Base-by-base conservation (phyloP, 1,140 invertebrate species). In the Ylistrum balloti region DNA sequence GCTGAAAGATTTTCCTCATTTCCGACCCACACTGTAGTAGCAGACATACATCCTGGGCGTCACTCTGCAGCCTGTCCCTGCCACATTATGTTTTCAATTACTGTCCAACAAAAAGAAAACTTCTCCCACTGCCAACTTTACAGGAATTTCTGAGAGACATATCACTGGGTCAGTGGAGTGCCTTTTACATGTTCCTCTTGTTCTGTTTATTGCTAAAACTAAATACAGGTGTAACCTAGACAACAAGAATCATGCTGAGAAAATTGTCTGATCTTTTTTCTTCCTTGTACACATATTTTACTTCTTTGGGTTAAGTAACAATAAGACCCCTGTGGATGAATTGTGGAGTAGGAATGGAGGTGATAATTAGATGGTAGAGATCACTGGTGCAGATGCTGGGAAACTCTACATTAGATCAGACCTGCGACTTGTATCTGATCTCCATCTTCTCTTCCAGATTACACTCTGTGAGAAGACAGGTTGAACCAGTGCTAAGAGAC, bases 401-500 rank as follows among this genome's bases (percentile, higher is more conserved):
- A 11, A 28, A n/a, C n/a, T 74, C n/a, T 74, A n/a, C 13, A 13
- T 5, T n/a, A 9, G 56, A 74, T 3, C 9, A 38, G 13, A 74
- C 13, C 22, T 28, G 22, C n/a, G 28, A n/a, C 35, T 38, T 38
- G 35, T 38, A 38, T 38, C 11, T 48, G 45, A 48, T 48, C 56
- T 74, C 9, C n/a, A 28, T 74, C 41, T 45, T 45, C 13, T 45
- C 41, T 45, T 45, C 41, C 41, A n/a, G 56, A 56, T 38, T 7
- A 38, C 35, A 5, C 5, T 7, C 35, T 7, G 35, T 38, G 35
- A 45, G 41, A 45, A 13, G 41, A 45, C 10, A 17, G 28, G 56
- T n/a, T 74, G 56, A 74, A n/a, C 22, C 56, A 74, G 56, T 74
- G n/a, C 56, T 74, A 74, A 28, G n/a, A 7, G 56, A 74, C 56